Percentiles rank a stretch among this genome's conserved stretches.
phyloP scores from a whole-genome alignment of 1,140 invertebrate species.

The Melanaphis sacchari region DNA sequence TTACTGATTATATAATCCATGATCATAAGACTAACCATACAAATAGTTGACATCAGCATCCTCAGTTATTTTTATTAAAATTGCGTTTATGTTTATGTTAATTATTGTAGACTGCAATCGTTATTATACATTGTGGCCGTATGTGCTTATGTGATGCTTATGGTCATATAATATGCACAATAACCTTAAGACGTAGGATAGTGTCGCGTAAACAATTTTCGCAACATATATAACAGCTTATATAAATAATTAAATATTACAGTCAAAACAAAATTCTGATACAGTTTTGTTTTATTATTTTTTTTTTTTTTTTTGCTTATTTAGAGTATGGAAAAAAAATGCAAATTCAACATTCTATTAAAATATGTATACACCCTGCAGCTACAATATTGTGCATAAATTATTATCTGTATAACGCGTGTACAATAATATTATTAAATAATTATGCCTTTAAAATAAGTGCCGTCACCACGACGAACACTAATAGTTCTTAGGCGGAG shows the following conservation, averaged over 20 bases:
- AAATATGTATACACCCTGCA: neutral
- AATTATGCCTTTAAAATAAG: neutral
- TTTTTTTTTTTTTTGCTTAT: neutral
- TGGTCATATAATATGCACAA: neutral
- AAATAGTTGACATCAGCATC: neutral
- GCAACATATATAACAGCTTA: neutral
- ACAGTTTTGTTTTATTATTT: neutral
- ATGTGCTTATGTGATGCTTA: neutral
- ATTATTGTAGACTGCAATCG: no score
- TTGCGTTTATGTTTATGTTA: neutral
- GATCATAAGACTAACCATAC: neutral
- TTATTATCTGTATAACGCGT: neutral
- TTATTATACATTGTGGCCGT: no score
- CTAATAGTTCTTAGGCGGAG: neutral
- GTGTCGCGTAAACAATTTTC: slow-evolving; percentile 1
- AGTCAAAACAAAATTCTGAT: neutral
- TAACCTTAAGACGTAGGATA: neutral
- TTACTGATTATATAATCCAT: neutral
- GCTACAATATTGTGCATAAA: neutral
- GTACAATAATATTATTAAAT: neutral
- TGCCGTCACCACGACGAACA: neutral
- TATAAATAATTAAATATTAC: neutral
- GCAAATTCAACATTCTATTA: neutral
- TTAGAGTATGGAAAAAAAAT: neutral
- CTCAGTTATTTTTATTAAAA: neutral